Evolutionary conservation across 1,140 invertebrate species (phyloP).

Genomic region (Hyposmocoma kahamanoa): DNA sequence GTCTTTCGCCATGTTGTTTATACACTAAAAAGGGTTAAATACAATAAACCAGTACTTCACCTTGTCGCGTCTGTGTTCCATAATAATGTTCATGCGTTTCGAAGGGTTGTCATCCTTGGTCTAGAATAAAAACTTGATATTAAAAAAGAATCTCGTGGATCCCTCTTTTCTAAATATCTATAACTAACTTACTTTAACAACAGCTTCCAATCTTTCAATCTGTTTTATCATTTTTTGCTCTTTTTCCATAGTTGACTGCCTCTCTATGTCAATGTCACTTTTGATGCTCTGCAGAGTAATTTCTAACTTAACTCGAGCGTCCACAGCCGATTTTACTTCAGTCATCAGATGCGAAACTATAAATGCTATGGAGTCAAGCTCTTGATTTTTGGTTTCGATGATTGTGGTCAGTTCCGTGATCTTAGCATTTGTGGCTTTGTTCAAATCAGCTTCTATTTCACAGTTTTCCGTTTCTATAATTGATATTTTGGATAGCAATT

Average conservation of each 20-base stretch:
- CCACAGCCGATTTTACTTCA: conserved; percentile 28
- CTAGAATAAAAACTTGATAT: conserved; percentile 15
- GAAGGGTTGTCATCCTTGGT: conserved; percentile 35
- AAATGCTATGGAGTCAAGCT: conserved; percentile 27
- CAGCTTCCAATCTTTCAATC: conserved; percentile 27
- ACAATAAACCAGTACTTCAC: too few relatives aligned
- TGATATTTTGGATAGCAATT: not conserved
- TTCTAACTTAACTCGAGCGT: conserved; percentile 30
- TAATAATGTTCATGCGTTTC: conserved; percentile 36
- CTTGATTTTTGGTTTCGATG: conserved; percentile 25
- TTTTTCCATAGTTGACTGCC: conserved; percentile 20
- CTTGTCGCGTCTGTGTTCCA: conserved; percentile 44
- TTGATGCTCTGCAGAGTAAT: conserved; percentile 23
- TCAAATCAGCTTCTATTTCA: conserved; percentile 1
- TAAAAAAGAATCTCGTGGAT: not conserved
- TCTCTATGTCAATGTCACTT: conserved; percentile 28
- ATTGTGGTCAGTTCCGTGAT: conserved; percentile 14
- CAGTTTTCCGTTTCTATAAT: not conserved
- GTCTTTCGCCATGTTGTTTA: too few relatives aligned
- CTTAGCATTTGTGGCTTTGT: conserved; percentile 7
- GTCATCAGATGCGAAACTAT: conserved; percentile 37
- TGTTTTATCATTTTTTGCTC: conserved; percentile 16
- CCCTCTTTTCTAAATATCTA: not conserved
- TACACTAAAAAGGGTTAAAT: too few relatives aligned
- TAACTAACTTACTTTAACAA: conserved; percentile 20